Evolutionary conservation across 2,113 vertebrate genomes (phyloP), one percentile per base, ranked within the genome.

Genomic region (Cryptoleucopteryx plumbea): DNA sequence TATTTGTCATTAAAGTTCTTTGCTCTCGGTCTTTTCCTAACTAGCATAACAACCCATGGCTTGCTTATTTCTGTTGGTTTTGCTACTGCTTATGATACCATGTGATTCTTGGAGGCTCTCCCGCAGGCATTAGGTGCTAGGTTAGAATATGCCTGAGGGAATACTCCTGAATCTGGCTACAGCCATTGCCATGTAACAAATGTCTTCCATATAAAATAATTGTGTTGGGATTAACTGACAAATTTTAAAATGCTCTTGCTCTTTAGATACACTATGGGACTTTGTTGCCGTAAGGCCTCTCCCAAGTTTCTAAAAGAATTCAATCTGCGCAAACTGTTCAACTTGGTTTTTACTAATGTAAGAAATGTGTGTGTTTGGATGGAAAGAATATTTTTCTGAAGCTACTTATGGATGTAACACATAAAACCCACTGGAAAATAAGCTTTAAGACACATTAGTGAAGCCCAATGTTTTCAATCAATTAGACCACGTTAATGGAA

Each of bases 61-160:
- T 82, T 59, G 12, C 8, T 83, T 61, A 22, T 66, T 79, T 80
- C 77, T 38, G 2, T 14, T 72, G 26, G 19, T 32, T 67, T 62
- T 88, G 18, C 38, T 66, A 1, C 15, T 68, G 38, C 20, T 42
- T 0, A 0, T 58, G 47, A 20, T 43, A 19, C 10, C 21, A 5
- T 34, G 12, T 50, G 45, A 14, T 55, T 72, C 8, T 40, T 75
- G 27, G 11, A 79, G 55, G 61, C 6, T 82, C 6, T 73, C 4
- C 55, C n/a, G 61, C 36, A n/a, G 20, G 16, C 36, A 1, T 38
- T 55, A 15, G 14, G 10, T 63, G 18, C 6, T 36, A 34, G 5
- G 6, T 43, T 52, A 62, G 36, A 52, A 50, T 11, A 9, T 17
- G 14, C 38, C 25, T 6, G 1, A 36, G 23, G 40, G 42, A 74